These are phyloP conservation scores for Frankliniella fusca DNA, from an alignment of 2,888 invertebrate species.

Conservation along the genomic window DNA sequence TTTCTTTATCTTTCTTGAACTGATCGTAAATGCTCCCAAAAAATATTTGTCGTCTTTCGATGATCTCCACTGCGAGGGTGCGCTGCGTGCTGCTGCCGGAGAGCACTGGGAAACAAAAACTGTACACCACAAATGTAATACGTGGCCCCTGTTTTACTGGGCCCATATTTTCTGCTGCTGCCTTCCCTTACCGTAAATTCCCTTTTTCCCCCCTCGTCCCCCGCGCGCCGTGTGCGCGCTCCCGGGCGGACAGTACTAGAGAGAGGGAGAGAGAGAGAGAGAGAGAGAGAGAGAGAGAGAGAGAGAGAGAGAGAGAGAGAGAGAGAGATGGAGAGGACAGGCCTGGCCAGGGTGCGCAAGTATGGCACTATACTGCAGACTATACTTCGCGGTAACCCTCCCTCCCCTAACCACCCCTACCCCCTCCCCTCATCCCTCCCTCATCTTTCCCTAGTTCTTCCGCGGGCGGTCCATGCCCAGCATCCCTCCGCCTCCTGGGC, in stretches of 20 bases:
- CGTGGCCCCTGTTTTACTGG: conserved; percentile 24
- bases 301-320: too few species aligned
- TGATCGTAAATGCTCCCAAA: not conserved
- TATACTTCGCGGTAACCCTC: not conserved
- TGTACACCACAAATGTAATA: conserved; percentile 21
- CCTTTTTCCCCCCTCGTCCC: not conserved
- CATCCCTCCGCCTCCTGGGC: not conserved
- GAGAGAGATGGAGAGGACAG: not conserved
- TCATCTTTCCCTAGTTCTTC: too few species aligned
- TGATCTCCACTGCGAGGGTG: not conserved
- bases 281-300: too few species aligned
- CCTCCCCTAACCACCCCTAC: not conserved
- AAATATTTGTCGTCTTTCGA: too few species aligned
- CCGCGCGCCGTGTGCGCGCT: too few species aligned
- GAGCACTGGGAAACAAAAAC: conserved; percentile 3
- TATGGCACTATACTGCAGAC: conserved; percentile 21
- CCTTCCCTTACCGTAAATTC: conserved; percentile 14
- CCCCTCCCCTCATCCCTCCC: not conserved
- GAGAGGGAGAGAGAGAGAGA: too few species aligned
- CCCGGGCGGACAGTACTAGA: not conserved
- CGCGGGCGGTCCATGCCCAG: too few species aligned
- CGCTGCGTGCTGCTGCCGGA: not conserved
- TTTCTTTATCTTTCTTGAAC: not conserved
- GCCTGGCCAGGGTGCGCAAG: not conserved
- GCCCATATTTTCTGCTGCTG: conserved; percentile 16